A percentile compares a stretch with the other conserved stretches of the same genome.
Evolutionary conservation across 2,888 invertebrate genomes (phyloP).

Genomic region (Anarsia innoxiella): DNA sequence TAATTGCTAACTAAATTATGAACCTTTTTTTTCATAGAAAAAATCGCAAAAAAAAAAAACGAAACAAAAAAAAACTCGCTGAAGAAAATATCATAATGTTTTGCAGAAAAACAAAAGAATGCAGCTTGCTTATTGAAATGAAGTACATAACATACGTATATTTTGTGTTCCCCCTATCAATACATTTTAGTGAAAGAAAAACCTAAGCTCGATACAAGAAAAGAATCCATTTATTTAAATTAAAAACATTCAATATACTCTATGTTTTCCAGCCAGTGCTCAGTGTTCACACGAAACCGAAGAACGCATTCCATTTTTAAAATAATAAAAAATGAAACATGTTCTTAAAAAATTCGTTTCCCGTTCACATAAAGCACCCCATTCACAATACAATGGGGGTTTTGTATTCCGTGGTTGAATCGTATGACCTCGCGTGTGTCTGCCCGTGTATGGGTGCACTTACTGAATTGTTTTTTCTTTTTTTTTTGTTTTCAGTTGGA

Average conservation of each 20-base stretch:
- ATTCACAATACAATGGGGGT: constrained; percentile 65
- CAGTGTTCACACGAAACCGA: constrained; percentile 55
- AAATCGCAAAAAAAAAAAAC: too few species aligned
- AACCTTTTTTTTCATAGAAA: too few species aligned
- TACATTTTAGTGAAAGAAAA: constrained; percentile 12
- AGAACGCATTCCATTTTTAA: constrained; percentile 46
- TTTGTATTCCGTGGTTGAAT: constrained; percentile 42
- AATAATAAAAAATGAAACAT: constrained; percentile 46
- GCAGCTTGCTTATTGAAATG: too few species aligned
- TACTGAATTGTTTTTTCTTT: constrained; percentile 63
- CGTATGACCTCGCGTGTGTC: constrained; percentile 54
- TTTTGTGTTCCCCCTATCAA: not conserved
- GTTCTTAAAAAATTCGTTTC: constrained; percentile 67
- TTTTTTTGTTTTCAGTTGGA: constrained; percentile 36
- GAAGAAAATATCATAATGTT: too few species aligned
- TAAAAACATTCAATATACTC: constrained; percentile 53
- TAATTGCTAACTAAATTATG: too few species aligned
- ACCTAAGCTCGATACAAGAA: constrained; percentile 21
- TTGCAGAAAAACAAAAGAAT: too few species aligned
- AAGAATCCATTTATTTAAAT: constrained; percentile 52
- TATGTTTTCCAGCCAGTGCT: constrained; percentile 48
- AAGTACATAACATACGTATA: too few species aligned
- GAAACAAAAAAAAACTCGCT: too few species aligned
- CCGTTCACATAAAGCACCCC: constrained; percentile 58
- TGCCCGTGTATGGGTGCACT: constrained; percentile 56